Conservation (phyloP, 2,888 invertebrate species). For the Aporophyla lueneburgensis region DNA sequence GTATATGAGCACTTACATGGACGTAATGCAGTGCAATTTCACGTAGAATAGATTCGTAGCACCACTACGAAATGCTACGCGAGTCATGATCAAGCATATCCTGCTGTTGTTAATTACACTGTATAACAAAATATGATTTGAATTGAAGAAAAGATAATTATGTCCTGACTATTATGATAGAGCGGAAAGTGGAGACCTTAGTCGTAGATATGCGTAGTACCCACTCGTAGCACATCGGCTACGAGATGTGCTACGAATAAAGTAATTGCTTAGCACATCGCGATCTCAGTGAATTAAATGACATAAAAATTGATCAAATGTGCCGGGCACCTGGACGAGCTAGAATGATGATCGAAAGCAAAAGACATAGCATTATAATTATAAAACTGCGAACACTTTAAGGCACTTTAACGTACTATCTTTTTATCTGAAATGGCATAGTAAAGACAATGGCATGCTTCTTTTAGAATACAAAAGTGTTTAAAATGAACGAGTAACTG, state of each 20-base stretch:
- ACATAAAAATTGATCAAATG: not conserved
- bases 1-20: not conserved
- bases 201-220: not conserved
- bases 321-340: not conserved
- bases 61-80: slow-evolving; percentile 30
- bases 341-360: not conserved
- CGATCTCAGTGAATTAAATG: not conserved
- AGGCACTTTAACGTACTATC: no score
- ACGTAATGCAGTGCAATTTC: not conserved
- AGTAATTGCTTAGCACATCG: not conserved
- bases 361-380: not conserved
- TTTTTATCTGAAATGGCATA: not conserved
- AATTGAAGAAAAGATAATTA: not conserved
- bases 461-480: not conserved
- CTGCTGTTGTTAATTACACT: not conserved
- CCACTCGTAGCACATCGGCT: slow-evolving; percentile 10
- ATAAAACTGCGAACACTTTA: not conserved
- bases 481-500: slow-evolving; percentile 24
- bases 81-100: not conserved
- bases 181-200: not conserved
- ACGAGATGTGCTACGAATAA: slow-evolving; percentile 13
- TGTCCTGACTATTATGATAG: not conserved
- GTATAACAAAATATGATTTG: not conserved
- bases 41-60: slow-evolving; percentile 18
- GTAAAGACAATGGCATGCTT: not conserved